Evolutionary conservation across 1,140 invertebrate species (phyloP), one percentile per base, ranked within the genome.

Genomic region (Drosophila tsacasi): DNA sequence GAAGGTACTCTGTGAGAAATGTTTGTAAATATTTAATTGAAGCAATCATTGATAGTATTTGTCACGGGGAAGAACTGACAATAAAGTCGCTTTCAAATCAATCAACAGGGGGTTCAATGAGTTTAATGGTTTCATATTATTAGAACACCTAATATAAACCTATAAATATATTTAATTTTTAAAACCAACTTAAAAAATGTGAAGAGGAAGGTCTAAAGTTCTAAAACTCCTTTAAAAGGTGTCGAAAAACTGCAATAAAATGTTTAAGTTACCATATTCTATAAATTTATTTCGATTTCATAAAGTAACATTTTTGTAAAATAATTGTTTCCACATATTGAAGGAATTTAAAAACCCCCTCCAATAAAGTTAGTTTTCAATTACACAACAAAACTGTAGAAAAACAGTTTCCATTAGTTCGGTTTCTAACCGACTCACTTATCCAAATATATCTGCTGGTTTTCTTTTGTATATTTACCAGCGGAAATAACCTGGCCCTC

Each of bases 1-100:
- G 35, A 7, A 39, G 21, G 7, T 66, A 63, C 64, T 60, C 23
- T 49, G 12, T 55, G 32, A 23, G 37, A 37, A 32, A 52, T 52
- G n/a, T 35, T 52, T 8, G 50, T 21, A 8, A 52, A 52, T 39
- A 39, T 23, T 23, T 37, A 55, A 23, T 37, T 17, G 5, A 55
- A 55, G 32, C 4, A 37, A 55, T 57, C 9, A 5, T n/a, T 37
- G 3, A 25, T 23, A 7, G 0, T 23, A 39, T 5, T 23, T 23
- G 9, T n/a, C 21, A n/a, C 9, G 21, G 52, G 52, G 52, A 37
- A 17, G 2, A 1, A 25, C 32, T 7, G 0, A n/a, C n/a, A 7
- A 10, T 10, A 1, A 2, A 9, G 13, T 5, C 5, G 7, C 13
- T 17, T 54, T 8, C 1, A 4, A 15, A 8, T 19, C 3, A 49